These are phyloP conservation scores for Australoheros scitulus DNA, from an alignment of 2,113 vertebrate genomes.

Conservation along the genomic window DNA sequence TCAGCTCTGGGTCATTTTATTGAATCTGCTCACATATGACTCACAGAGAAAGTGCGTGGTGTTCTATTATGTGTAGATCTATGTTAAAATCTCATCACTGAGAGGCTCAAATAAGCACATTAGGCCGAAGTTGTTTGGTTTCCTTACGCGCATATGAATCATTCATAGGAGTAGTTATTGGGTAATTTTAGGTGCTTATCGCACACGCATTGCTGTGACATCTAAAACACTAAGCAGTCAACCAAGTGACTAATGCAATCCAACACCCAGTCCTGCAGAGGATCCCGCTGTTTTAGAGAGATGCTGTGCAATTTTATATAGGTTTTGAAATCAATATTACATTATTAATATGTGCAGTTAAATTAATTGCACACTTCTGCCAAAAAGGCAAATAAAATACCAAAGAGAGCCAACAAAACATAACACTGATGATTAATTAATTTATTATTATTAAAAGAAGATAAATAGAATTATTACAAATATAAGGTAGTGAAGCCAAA, in stretches of 20 bases:
- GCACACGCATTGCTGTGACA: neutral
- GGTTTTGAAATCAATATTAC: neutral
- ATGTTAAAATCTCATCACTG: neutral
- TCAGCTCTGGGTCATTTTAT: neutral
- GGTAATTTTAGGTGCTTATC: neutral
- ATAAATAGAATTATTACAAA: neutral
- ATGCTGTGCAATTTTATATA: neutral
- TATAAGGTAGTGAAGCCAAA: neutral
- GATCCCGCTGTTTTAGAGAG: neutral
- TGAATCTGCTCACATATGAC: neutral
- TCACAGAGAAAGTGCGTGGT: neutral
- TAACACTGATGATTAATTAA: neutral
- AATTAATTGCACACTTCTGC: neutral
- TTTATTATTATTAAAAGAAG: neutral
- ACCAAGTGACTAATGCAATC: neutral
- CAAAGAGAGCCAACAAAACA: neutral
- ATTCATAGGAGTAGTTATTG: neutral
- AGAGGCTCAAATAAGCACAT: conserved; percentile 9
- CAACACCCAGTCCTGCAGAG: neutral
- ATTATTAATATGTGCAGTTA: neutral
- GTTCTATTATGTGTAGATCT: conserved; percentile 21
- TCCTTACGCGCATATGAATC: conserved; percentile 18
- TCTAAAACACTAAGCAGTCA: neutral
- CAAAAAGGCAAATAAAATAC: neutral
- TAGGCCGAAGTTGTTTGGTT: conserved; percentile 29